A percentile compares a stretch with the other conserved stretches of the same genome.
These are phyloP conservation scores for Drosophila navojoa DNA, from an alignment of 1,140 invertebrate species.

Conservation along the genomic window DNA sequence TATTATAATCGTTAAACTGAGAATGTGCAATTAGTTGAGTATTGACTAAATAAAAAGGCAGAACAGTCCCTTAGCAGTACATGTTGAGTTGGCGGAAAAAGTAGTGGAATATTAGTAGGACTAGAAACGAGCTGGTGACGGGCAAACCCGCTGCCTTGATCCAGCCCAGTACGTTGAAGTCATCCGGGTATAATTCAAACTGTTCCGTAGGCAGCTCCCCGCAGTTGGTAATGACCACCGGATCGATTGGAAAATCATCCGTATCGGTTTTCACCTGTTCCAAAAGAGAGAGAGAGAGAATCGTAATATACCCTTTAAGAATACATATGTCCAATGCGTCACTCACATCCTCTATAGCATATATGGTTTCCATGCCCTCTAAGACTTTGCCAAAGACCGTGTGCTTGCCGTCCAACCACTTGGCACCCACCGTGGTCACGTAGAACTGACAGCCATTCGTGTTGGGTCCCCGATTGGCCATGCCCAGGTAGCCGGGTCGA, in stretches of 20 bases:
- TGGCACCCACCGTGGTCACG: constrained; percentile 94
- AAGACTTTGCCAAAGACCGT: constrained; percentile 96
- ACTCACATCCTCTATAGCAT: constrained; percentile 89
- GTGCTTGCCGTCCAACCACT: constrained; percentile 96
- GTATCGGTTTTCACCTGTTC: constrained; percentile 89
- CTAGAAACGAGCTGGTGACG: constrained; percentile 89
- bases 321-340: not conserved
- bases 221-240: constrained; percentile 88
- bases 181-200: constrained; percentile 87
- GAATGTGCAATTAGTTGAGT: constrained; percentile 16
- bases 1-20: constrained; percentile 30
- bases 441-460: constrained; percentile 98
- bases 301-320: not conserved
- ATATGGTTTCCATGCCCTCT: constrained; percentile 92
- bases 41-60: constrained; percentile 29
- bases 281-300: not conserved
- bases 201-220: constrained; percentile 87
- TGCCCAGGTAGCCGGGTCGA: constrained; percentile 95
- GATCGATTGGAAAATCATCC: constrained; percentile 88
- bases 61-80: constrained; percentile 67
- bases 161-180: constrained; percentile 89
- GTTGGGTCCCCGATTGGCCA: constrained; percentile 95
- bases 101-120: constrained; percentile 90
- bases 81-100: constrained; percentile 88
- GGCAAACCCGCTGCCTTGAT: constrained; percentile 90